Base-by-base conservation (phyloP, 1,140 invertebrate genomes). In the Carcinoscorpius rotundicauda region DNA sequence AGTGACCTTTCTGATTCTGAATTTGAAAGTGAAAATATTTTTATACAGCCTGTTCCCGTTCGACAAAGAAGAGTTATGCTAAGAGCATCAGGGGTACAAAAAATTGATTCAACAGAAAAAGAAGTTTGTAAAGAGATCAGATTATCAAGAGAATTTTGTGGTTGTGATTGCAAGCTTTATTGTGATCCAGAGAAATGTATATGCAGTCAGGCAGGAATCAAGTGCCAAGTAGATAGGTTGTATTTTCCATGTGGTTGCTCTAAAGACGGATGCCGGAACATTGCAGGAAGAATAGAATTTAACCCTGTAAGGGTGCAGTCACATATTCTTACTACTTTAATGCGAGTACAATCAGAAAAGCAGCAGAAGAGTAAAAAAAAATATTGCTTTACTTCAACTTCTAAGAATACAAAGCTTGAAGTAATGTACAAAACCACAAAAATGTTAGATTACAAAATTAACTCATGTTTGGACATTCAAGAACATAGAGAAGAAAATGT, bases 201-300 rank as follows among this genome's bases (percentile, higher is more conserved):
- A 50, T 98, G 95, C 78, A 91, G 89, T 75, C 83, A 90, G 74
- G 90, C 89, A 60, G 94, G 93, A 50, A 97, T 98, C 66, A 95
- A 97, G 79, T 98, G 93, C 75, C 93, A 96, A 82, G 86, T 98
- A 29, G 94, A 98, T 79, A 82, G 94, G 67, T 81, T 93, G 58
- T 94, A 91, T 73, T 98, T 98, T 77, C 96, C 96, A 0, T 98
- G 96, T 77, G 92, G 93, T 48, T 99, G 96, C 78, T 87, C 89
- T 1, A 85, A 89, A 68, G 93, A 97, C 72, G 91, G 91, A 59
- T 99, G 96, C 77, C 87, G 85, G 52, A 99, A 99, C 77, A 85
- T 85, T 4, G 86, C 86, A 61, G 96, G 96, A 5, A 82, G 96
- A 64, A 91, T 97, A 66, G 95, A 98, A 76, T 98, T 98, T 72